phyloP scores from a whole-genome alignment of 2,888 invertebrate species.

The Athalia circularis region DNA sequence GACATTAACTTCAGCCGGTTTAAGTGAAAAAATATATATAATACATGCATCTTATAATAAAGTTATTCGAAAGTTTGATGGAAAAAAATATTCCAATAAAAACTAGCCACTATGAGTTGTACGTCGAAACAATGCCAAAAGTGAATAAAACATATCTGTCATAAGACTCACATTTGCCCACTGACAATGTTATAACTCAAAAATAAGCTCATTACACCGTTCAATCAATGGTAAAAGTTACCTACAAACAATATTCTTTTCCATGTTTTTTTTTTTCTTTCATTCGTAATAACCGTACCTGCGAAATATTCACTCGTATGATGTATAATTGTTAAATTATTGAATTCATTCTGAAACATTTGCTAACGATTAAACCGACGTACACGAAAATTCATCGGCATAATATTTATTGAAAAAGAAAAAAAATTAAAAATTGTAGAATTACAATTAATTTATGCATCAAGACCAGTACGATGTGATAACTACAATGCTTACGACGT shows the following conservation, averaged over 20 bases:
- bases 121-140: conserved; percentile 41
- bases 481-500: background rate
- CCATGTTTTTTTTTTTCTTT: background rate
- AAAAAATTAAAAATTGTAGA: too few species aligned
- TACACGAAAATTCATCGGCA: background rate
- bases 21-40: background rate
- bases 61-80: background rate
- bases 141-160: conserved; percentile 55
- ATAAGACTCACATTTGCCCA: conserved; percentile 41
- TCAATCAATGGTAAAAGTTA: background rate
- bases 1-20: background rate
- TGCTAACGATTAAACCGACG: conserved; percentile 1
- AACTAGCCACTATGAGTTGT: background rate
- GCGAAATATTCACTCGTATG: background rate
- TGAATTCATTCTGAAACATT: background rate
- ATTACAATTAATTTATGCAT: too few species aligned
- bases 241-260: background rate
- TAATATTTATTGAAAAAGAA: too few species aligned
- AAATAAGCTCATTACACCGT: conserved; percentile 12
- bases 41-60: background rate
- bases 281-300: background rate
- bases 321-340: background rate
- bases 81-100: background rate
- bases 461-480: background rate
- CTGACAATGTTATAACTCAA: background rate